These are phyloP conservation scores for Abramis brama DNA, from an alignment of 2,113 vertebrate genomes.

Conservation along the genomic window DNA sequence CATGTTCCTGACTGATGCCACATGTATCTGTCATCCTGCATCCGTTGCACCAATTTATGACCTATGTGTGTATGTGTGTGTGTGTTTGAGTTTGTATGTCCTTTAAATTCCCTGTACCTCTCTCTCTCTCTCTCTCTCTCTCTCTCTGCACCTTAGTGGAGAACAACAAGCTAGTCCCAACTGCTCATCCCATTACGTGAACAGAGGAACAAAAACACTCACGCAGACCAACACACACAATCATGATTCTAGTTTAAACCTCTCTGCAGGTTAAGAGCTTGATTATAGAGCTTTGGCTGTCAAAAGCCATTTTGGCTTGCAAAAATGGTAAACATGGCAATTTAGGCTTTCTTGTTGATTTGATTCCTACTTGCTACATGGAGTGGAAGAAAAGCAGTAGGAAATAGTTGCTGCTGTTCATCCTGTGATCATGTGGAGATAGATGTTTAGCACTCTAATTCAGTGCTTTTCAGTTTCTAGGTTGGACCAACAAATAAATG, in stretches of 20 bases:
- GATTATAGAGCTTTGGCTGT: slow-evolving; percentile 36
- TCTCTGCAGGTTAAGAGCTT: slow-evolving; percentile 47
- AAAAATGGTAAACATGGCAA: slow-evolving; percentile 24
- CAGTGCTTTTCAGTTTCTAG: neutral
- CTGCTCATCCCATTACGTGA: slow-evolving; percentile 20
- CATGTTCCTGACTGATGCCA: neutral
- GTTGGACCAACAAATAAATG: neutral
- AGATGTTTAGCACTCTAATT: neutral
- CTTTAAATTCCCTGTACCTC: slow-evolving; percentile 6
- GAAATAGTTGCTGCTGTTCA: slow-evolving; percentile 2
- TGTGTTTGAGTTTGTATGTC: neutral
- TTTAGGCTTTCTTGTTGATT: slow-evolving; percentile 32
- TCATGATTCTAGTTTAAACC: slow-evolving; percentile 39
- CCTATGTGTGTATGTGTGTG: neutral
- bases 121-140: neutral
- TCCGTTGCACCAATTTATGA: neutral
- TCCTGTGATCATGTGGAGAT: neutral
- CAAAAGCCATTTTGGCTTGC: slow-evolving; percentile 35
- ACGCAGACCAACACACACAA: neutral
- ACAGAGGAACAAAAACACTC: slow-evolving; percentile 25
- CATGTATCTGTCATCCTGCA: slow-evolving; percentile 27
- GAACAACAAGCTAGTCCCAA: slow-evolving; percentile 8
- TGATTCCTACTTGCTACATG: neutral
- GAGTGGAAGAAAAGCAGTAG: slow-evolving; percentile 12
- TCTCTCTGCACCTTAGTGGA: neutral